Evolutionary conservation across 2,888 invertebrate species (phyloP).

Genomic region (Anodontia alba): DNA sequence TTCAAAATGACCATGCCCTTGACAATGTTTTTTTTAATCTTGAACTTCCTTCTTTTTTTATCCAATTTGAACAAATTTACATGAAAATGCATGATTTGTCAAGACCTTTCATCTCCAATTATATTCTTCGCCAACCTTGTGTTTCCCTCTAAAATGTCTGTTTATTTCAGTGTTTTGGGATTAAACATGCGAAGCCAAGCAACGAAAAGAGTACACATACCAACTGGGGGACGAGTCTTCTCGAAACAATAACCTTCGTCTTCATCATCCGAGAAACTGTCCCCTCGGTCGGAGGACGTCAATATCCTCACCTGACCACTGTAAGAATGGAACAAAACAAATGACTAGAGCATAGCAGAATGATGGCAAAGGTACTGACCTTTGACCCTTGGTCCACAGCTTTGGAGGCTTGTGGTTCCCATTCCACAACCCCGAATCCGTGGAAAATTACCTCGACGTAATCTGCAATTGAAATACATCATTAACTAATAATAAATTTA

Average conservation of each 20-base stretch:
- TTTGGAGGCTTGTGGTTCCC: not conserved
- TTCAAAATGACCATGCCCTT: no score
- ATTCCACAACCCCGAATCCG: not conserved
- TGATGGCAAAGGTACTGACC: conserved; percentile 1
- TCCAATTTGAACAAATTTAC: no score
- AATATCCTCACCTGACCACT: conserved; percentile 84
- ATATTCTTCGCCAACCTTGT: no score
- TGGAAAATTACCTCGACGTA: not conserved
- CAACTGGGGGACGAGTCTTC: conserved; percentile 50
- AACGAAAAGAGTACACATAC: conserved; percentile 66
- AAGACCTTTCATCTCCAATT: no score
- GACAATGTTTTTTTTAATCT: no score
- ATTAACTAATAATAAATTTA: no score
- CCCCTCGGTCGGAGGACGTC: conserved; percentile 70
- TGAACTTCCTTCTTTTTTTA: no score
- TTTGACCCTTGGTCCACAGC: conserved; percentile 1
- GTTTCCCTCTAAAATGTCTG: no score
- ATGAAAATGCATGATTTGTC: no score
- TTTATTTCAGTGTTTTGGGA: no score
- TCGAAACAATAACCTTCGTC: conserved; percentile 53
- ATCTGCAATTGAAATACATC: not conserved
- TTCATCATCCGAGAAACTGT: conserved; percentile 70
- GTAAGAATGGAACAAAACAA: conserved; percentile 64
- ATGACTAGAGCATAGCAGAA: not conserved
- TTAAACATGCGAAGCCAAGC: no score